These are phyloP conservation scores for Crossocerus cetratus DNA, from an alignment of 2,888 invertebrate genomes.

Conservation along the genomic window DNA sequence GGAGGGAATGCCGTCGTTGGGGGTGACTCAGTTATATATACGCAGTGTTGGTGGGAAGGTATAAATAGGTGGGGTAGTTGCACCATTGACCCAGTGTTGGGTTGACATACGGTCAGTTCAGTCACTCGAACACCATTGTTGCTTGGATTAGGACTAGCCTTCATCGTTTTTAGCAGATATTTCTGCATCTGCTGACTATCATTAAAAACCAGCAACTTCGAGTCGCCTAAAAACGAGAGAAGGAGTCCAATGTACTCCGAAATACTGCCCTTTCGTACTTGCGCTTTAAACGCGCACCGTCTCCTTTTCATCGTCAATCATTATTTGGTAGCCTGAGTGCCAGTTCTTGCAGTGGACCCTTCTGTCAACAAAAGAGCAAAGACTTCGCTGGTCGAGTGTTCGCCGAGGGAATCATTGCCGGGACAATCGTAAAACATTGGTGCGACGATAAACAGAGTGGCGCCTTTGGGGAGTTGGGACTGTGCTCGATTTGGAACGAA, in stretches of 20 bases:
- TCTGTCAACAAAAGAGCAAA: conserved; percentile 10
- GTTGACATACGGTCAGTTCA: conserved; percentile 70
- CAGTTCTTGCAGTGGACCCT: not conserved
- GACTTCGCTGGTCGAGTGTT: not conserved
- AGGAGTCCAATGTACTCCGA: conserved; percentile 50
- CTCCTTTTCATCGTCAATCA: conserved; percentile 24
- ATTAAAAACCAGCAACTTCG: not conserved
- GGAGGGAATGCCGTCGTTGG: conserved; percentile 65
- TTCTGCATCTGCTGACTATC: conserved; percentile 18
- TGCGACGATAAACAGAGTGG: conserved; percentile 58
- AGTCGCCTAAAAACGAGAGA: conserved; percentile 28
- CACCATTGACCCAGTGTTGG: conserved; percentile 76
- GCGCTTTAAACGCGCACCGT: conserved; percentile 40
- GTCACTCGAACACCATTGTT: conserved; percentile 55
- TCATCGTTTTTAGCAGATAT: conserved; percentile 43
- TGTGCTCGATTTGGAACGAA: conserved; percentile 20
- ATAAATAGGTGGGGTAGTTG: conserved; percentile 75
- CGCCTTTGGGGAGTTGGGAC: conserved; percentile 32
- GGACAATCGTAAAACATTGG: conserved; percentile 37
- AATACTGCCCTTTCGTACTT: conserved; percentile 69
- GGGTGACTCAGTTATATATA: conserved; percentile 68
- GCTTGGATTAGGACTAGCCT: conserved; percentile 1
- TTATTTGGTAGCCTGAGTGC: conserved; percentile 21
- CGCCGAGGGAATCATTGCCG: not conserved
- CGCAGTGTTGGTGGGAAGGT: conserved; percentile 64